A percentile compares a stretch with the other conserved stretches of the same genome.
Evolutionary conservation across 1,140 invertebrate species (phyloP).

Genomic region (Diorhabda carinulata): DNA sequence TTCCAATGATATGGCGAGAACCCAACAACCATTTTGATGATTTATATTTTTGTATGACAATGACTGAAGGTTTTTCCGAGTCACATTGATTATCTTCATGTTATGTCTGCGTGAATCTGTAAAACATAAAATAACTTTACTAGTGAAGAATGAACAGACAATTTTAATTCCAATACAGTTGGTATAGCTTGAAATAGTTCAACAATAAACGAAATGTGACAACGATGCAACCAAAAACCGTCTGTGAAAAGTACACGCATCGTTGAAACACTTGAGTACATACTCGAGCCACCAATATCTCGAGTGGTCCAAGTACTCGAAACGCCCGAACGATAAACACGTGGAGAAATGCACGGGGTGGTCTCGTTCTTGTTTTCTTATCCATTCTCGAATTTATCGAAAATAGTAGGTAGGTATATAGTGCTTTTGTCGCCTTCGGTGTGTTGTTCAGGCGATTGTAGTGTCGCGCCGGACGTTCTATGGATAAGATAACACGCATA

Average conservation of each 20-base stretch:
- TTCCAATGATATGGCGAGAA: too few relatives aligned
- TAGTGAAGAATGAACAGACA: too few relatives aligned
- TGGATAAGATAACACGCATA: neutral
- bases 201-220: neutral
- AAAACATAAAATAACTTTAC: too few relatives aligned
- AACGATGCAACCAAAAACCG: neutral
- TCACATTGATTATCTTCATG: too few relatives aligned
- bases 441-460: neutral
- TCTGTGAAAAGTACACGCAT: conserved; percentile 11
- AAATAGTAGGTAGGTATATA: neutral
- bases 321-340: conserved; percentile 13
- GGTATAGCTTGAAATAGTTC: neutral
- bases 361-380: neutral
- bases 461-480: neutral
- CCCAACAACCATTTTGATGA: too few relatives aligned
- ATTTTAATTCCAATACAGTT: too few relatives aligned
- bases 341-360: conserved; percentile 11
- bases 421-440: neutral
- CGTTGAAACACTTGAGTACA: conserved; percentile 7
- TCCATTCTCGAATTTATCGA: neutral
- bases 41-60: too few relatives aligned
- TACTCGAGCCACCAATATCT: conserved; percentile 13
- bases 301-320: conserved; percentile 11
- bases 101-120: too few relatives aligned
- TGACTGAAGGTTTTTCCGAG: too few relatives aligned